Base-by-base conservation (phyloP, 2,888 invertebrate genomes). In the Polymixis lichenea region DNA sequence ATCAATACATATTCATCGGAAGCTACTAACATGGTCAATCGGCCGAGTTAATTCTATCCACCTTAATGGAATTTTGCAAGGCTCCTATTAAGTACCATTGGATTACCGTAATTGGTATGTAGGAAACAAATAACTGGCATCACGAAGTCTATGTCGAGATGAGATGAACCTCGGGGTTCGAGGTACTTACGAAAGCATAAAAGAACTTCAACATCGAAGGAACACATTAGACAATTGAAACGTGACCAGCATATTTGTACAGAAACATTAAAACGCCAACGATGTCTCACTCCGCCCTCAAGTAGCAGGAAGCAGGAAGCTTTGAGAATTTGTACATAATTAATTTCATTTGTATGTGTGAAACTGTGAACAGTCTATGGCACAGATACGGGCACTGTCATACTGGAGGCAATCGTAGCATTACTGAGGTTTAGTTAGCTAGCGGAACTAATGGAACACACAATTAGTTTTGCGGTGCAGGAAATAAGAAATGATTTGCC, bases 371-470 rank as follows among this genome's bases (percentile, higher is more conserved):
- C 66, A 65, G 65, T 78, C 73, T 78, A 81, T 64, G 60, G 74
- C 62, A 68, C 69, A 67, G 66, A 83, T 83, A 84, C 74, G 91
- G 91, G 81, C 87, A 89, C 86, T 88, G 84, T 80, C 82, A 84
- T 84, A 85, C 88, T 55, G 75, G 86, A 90, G 90, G 89, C 88
- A 91, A 91, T 91, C 89, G 88, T 89, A 88, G 85, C 90, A 91
- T 89, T 87, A 87, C 87, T 78, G 86, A 91, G 91, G 92, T 93
- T 92, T 93, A 91, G 90, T 87, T 87, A n/a, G 86, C 91, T 94
- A 88, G 93, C 93, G 95, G 95, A 95, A 96, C 95, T 95, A 95
- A 96, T 95, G 86, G 90, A 89, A 89, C 90, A 88, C 87, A 93
- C 92, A 95, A 95, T 95, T 94, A 94, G 91, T 92, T 82, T 90